These are phyloP conservation scores for Smittia sp. DNA, from an alignment of 2,888 invertebrate genomes.

Conservation along the genomic window DNA sequence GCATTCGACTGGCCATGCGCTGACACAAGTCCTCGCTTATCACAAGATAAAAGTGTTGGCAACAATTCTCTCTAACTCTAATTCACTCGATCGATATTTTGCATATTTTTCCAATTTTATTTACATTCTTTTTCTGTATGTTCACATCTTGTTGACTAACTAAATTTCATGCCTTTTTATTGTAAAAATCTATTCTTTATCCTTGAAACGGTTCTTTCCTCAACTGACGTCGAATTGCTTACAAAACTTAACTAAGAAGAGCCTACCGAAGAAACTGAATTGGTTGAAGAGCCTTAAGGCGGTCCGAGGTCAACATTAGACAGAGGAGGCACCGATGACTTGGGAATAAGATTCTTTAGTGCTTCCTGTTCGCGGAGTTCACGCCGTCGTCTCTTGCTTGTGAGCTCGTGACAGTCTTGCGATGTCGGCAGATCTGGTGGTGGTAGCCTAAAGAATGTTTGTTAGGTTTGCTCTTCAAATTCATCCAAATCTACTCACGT, in stretches of 20 bases:
- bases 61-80: too few species aligned
- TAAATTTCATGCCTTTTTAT: background rate
- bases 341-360: slow-evolving; percentile 41
- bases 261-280: background rate
- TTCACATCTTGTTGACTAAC: slow-evolving; percentile 13
- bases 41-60: too few species aligned
- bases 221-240: background rate
- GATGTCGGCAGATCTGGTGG: slow-evolving; percentile 84
- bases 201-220: background rate
- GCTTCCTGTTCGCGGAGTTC: slow-evolving; percentile 77
- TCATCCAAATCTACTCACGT: slow-evolving; percentile 62
- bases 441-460: slow-evolving; percentile 63
- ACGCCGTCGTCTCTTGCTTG: slow-evolving; percentile 93
- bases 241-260: slow-evolving; percentile 13
- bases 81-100: background rate
- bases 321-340: slow-evolving; percentile 20
- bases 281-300: slow-evolving; percentile 5
- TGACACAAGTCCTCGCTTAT: too few species aligned
- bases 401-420: slow-evolving; percentile 99
- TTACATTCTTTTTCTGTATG: background rate
- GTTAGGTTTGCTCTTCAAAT: slow-evolving; percentile 37
- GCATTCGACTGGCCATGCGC: too few species aligned
- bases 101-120: background rate
- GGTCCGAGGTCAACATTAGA: slow-evolving; percentile 22
- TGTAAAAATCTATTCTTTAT: slow-evolving; percentile 18